These are phyloP conservation scores for Arrhopalites spinosus DNA, from an alignment of 2,888 invertebrate genomes.

Conservation along the genomic window DNA sequence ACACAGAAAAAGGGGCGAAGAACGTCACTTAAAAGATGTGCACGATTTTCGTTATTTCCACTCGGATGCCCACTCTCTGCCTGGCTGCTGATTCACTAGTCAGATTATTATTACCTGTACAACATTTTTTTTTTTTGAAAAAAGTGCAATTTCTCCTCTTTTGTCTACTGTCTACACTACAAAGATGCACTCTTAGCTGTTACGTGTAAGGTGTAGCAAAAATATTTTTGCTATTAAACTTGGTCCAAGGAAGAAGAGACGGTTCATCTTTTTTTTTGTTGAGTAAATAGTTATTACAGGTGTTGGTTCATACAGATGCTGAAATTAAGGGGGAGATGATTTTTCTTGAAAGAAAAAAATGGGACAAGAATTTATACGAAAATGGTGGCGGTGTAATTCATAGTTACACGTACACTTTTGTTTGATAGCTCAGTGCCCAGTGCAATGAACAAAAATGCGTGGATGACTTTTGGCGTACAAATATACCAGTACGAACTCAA, in stretches of 20 bases:
- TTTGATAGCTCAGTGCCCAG: too few relatives aligned
- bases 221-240: too few relatives aligned
- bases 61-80: slow-evolving; percentile 27
- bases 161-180: not conserved
- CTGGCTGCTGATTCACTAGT: slow-evolving; percentile 8
- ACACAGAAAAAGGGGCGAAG: slow-evolving; percentile 7
- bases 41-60: slow-evolving; percentile 37
- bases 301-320: slow-evolving; percentile 19
- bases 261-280: slow-evolving; percentile 9
- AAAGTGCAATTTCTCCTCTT: too few relatives aligned
- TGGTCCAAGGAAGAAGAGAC: too few relatives aligned
- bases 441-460: too few relatives aligned
- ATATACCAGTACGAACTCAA: too few relatives aligned
- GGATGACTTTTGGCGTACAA: too few relatives aligned
- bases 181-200: not conserved
- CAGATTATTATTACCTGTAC: slow-evolving; percentile 22
- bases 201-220: not conserved
- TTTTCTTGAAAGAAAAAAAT: not conserved
- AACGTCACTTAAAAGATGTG: slow-evolving; percentile 28
- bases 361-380: too few relatives aligned
- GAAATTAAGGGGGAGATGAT: slow-evolving; percentile 22
- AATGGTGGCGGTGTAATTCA: too few relatives aligned
- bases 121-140: not conserved
- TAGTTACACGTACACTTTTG: too few relatives aligned
- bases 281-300: slow-evolving; percentile 27